phyloP scores from a whole-genome alignment of 2,888 invertebrate species.

The Heliconius cydno region DNA sequence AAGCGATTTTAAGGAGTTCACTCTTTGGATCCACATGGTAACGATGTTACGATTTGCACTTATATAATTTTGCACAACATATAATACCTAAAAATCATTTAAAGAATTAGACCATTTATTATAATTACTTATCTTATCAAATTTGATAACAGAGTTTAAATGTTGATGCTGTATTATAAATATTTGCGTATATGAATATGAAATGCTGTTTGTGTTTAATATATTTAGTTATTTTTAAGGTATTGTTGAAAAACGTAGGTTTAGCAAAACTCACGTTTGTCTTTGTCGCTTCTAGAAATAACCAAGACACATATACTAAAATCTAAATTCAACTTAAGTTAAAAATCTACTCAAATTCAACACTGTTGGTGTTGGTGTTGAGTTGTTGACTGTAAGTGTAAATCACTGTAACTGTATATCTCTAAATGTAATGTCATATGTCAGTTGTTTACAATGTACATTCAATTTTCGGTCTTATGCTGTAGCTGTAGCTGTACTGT shows the following conservation, averaged over 20 bases:
- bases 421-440: background rate
- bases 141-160: conserved; percentile 38
- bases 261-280: conserved; percentile 9
- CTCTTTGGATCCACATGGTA: conserved; percentile 35
- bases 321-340: background rate
- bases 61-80: too few relatives aligned
- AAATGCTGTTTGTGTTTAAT: background rate
- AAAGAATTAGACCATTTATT: background rate
- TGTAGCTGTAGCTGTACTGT: background rate
- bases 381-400: too few relatives aligned
- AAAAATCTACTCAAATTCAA: background rate
- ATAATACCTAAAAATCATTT: conserved; percentile 10
- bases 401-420: background rate
- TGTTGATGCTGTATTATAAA: conserved; percentile 15
- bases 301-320: background rate
- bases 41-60: background rate
- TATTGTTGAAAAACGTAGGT: background rate
- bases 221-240: background rate
- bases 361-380: too few relatives aligned
- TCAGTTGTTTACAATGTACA: background rate
- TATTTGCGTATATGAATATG: background rate
- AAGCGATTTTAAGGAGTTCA: conserved; percentile 50
- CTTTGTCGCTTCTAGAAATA: background rate
- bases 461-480: background rate
- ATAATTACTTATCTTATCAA: conserved; percentile 42